phyloP scores from a whole-genome alignment of 2,888 invertebrate species.

The Drosophila anceps region DNA sequence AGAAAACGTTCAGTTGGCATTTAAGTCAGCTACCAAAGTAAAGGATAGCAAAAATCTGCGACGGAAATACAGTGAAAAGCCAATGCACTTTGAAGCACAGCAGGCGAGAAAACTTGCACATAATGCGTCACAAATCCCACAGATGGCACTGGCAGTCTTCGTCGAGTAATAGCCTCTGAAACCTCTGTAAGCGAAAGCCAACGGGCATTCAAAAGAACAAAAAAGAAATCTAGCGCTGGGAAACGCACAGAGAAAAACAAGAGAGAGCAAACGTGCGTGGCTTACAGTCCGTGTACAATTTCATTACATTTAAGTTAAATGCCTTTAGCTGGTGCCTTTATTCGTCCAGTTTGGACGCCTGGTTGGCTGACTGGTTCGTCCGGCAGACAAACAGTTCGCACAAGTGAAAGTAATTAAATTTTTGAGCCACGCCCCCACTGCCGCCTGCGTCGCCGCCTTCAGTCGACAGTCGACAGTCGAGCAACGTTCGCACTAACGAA shows the following conservation, averaged over 20 bases:
- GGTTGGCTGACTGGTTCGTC: slow-evolving; percentile 19
- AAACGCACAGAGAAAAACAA: slow-evolving; percentile 12
- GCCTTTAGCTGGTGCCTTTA: slow-evolving; percentile 60
- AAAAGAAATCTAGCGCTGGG: slow-evolving; percentile 23
- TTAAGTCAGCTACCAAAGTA: slow-evolving; percentile 45
- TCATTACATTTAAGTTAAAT: slow-evolving; percentile 77
- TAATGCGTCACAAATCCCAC: slow-evolving; percentile 62
- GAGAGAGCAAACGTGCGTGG: slow-evolving; percentile 57
- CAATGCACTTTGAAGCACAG: slow-evolving; percentile 48
- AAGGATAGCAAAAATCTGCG: slow-evolving; percentile 12
- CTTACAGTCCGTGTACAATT: slow-evolving; percentile 55
- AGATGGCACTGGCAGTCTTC: slow-evolving; percentile 21
- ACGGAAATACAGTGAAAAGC: slow-evolving; percentile 37
- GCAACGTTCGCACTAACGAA: slow-evolving; percentile 70
- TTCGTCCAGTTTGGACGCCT: slow-evolving; percentile 28
- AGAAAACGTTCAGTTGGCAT: slow-evolving; percentile 42
- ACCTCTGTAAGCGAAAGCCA: slow-evolving; percentile 12
- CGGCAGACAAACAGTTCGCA: slow-evolving; percentile 71
- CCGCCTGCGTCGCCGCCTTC: not conserved
- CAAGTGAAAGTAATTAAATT: slow-evolving; percentile 81
- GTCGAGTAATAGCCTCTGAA: slow-evolving; percentile 26
- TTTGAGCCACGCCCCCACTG: slow-evolving; percentile 49
- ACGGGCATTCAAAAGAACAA: slow-evolving; percentile 18
- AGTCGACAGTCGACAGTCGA: not conserved
- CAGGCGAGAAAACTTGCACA: slow-evolving; percentile 59